phyloP scores from a whole-genome alignment of 2,888 invertebrate species.

The Tetranychus piercei region DNA sequence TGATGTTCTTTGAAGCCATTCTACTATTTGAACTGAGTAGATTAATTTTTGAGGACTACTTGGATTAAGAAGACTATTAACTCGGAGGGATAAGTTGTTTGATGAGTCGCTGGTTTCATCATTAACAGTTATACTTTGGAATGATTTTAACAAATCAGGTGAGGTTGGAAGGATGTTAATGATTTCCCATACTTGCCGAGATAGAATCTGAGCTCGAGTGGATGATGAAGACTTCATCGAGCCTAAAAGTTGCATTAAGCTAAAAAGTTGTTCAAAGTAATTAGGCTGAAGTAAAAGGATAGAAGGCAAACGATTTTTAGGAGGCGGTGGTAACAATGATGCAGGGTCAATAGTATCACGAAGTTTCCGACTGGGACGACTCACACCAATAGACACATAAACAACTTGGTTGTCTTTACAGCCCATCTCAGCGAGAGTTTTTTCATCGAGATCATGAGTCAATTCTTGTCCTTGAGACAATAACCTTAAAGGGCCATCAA shows the following conservation, averaged over 20 bases:
- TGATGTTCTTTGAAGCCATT: slow-evolving; percentile 42
- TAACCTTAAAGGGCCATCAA: slow-evolving; percentile 17
- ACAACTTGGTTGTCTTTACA: slow-evolving; percentile 85
- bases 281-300: slow-evolving; percentile 60
- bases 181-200: slow-evolving; percentile 83
- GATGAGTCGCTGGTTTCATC: slow-evolving; percentile 4
- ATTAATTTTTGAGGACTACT: slow-evolving; percentile 78
- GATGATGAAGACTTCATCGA: slow-evolving; percentile 64
- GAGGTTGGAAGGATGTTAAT: slow-evolving; percentile 75
- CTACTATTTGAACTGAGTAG: slow-evolving; percentile 82
- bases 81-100: slow-evolving; percentile 21
- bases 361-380: slow-evolving; percentile 40
- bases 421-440: slow-evolving; percentile 70
- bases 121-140: slow-evolving; percentile 35
- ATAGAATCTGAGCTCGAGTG: slow-evolving; percentile 69
- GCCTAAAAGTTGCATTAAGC: slow-evolving; percentile 70
- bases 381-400: slow-evolving; percentile 71
- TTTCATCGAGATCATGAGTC: slow-evolving; percentile 76
- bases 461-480: slow-evolving; percentile 56
- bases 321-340: slow-evolving; percentile 64
- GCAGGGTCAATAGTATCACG: slow-evolving; percentile 59
- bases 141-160: slow-evolving; percentile 61
- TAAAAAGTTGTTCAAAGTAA: slow-evolving; percentile 76
- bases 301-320: slow-evolving; percentile 59
- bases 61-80: slow-evolving; percentile 62